Evolutionary conservation across 2,797 vertebrate species (phyloP).

Genomic region (Sylvilagus floridanus): DNA sequence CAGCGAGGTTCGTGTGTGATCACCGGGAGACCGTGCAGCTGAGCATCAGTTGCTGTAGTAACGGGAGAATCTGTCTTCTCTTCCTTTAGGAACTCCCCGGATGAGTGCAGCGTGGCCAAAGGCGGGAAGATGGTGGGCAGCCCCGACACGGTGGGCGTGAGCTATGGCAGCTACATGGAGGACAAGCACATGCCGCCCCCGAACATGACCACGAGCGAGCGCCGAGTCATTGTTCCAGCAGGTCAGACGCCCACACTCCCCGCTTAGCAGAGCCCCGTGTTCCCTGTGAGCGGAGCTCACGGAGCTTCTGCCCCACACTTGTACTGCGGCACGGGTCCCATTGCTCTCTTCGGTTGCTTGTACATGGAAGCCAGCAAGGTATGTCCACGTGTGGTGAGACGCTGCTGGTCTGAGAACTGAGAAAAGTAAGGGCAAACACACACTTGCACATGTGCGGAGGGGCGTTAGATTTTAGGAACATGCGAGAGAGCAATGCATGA

Average conservation of each 20-base stretch:
- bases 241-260: slow-evolving; percentile 84
- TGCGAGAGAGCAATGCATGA: no score
- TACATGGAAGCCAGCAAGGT: neutral
- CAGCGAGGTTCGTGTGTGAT: neutral
- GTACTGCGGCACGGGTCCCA: fast-evolving
- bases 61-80: slow-evolving; percentile 62
- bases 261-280: fast-evolving
- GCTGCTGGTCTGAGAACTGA: neutral
- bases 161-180: slow-evolving; percentile 93
- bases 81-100: slow-evolving; percentile 90
- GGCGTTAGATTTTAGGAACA: neutral
- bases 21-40: fast-evolving
- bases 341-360: neutral
- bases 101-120: slow-evolving; percentile 91
- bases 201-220: slow-evolving; percentile 93
- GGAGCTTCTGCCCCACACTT: fast-evolving
- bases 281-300: fast-evolving
- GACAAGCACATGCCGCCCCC: slow-evolving; percentile 92
- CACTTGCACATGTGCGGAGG: fast-evolving
- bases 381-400: fast-evolving
- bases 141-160: slow-evolving; percentile 89
- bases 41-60: neutral
- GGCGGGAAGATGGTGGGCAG: slow-evolving; percentile 90
- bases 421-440: neutral
- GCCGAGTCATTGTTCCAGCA: slow-evolving; percentile 94